These are phyloP conservation scores for Daboia siamensis DNA, from an alignment of 2,113 vertebrate genomes.

Conservation along the genomic window DNA sequence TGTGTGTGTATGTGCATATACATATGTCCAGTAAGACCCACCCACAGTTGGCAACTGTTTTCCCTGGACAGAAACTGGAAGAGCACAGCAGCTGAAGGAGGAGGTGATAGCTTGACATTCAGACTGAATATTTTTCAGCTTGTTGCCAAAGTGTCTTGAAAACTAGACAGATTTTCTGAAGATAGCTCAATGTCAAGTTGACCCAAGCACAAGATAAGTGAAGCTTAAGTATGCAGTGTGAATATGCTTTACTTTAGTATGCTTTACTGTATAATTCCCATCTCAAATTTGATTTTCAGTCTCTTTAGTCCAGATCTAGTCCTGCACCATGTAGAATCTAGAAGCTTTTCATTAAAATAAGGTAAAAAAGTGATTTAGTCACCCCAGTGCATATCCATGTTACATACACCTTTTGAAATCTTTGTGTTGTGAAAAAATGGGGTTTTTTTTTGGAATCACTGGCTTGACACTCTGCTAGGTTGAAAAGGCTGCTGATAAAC, in stretches of 20 bases:
- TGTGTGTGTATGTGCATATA: neutral
- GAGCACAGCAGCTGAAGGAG: neutral
- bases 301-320: conserved; percentile 36
- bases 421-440: neutral
- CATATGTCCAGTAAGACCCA: neutral
- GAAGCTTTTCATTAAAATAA: neutral
- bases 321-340: conserved; percentile 22
- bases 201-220: neutral
- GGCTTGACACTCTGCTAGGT: neutral
- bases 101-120: neutral
- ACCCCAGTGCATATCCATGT: neutral
- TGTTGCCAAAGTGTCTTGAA: neutral
- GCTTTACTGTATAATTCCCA: conserved; percentile 24
- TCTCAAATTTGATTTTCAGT: conserved; percentile 14
- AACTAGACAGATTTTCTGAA: neutral
- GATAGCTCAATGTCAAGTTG: neutral
- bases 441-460: neutral
- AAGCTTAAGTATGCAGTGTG: neutral
- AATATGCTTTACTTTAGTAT: neutral
- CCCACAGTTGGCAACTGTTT: neutral
- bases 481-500: neutral
- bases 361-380: neutral
- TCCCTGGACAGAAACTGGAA: neutral
- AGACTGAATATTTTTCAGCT: neutral
- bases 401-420: neutral